Base-by-base conservation (phyloP, 1,140 invertebrate species). In the Ceratina australensis region DNA sequence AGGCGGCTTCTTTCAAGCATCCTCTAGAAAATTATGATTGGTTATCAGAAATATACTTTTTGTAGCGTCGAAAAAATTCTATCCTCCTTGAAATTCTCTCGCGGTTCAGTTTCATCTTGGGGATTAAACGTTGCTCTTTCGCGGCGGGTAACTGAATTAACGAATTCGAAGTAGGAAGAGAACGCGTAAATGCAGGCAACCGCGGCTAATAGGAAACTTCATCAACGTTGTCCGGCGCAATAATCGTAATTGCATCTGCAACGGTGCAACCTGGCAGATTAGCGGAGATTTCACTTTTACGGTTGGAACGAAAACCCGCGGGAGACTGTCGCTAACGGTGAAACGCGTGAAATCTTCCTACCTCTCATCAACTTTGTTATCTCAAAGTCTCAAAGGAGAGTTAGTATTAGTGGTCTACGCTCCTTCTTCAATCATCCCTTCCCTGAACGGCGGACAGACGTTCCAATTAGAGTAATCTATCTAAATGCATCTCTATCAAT, bases 221-320 rank as follows among this genome's bases (percentile, higher is more conserved):
- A 77, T 80, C 72, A 80, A 33, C 52, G 77, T 18, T 59, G 63
- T 52, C 49, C 12, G 42, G 24, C 47, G 61, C 52, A 77, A 76
- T 83, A 76, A 76, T 84, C 81, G 72, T 83, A 83, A 84, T 84
- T 83, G 63, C 68, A 76, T 83, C 80, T 66, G 65, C 65, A 66
- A 68, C 64, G 64, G 52, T 71, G 63, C 54, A 71, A 72, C 64
- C 28, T 13, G 22, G 66, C 10, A 76, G 71, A 83, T 83, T 82
- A 83, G 59, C 52, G 49, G 1, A 56, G 71, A 71, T 83, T 83
- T 83, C 80, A 75, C 80, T 83, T 82, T 79, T 83, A 66, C 57
- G 59, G 13, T 71, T 52, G 47, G 26, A 4, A 74, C 52, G 65
- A 72, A 15, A 73, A 64, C 69, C 13, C 49, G 24, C 16, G 3